Evolutionary conservation across 2,888 invertebrate genomes (phyloP).

Genomic region (Eilema caniola): DNA sequence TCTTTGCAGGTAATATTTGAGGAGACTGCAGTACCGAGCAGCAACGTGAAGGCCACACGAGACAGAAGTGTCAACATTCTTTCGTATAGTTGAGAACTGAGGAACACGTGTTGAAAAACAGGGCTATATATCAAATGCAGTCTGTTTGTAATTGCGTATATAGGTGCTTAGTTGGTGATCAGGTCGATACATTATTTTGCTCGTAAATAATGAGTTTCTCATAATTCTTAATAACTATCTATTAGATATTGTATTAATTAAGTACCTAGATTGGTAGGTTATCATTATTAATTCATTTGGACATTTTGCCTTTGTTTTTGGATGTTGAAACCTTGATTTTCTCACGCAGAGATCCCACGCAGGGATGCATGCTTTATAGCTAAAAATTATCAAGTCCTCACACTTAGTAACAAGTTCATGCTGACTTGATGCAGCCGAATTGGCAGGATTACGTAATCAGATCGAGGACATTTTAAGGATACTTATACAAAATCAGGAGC

Average conservation of each 20-base stretch:
- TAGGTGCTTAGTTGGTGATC: not conserved
- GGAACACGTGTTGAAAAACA: not conserved
- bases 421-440: too few relatives aligned
- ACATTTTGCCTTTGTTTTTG: not conserved
- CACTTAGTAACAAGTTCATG: too few relatives aligned
- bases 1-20: constrained; percentile 26
- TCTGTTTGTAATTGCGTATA: not conserved
- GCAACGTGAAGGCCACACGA: not conserved
- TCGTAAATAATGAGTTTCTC: not conserved
- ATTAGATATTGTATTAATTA: too few relatives aligned
- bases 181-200: not conserved
- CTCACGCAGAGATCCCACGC: too few relatives aligned
- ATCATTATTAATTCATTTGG: not conserved
- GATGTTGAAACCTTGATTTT: too few relatives aligned
- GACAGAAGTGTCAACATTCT: not conserved
- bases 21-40: constrained; percentile 21
- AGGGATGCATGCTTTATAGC: too few relatives aligned
- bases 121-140: not conserved
- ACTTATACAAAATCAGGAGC: too few relatives aligned
- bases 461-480: too few relatives aligned
- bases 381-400: too few relatives aligned
- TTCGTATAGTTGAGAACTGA: not conserved
- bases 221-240: not conserved
- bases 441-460: too few relatives aligned
- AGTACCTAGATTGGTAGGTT: not conserved